Percentiles rank a stretch among this genome's conserved stretches.
phyloP scores from a whole-genome alignment of 2,797 vertebrate species.

The Decapterus maruadsi region DNA sequence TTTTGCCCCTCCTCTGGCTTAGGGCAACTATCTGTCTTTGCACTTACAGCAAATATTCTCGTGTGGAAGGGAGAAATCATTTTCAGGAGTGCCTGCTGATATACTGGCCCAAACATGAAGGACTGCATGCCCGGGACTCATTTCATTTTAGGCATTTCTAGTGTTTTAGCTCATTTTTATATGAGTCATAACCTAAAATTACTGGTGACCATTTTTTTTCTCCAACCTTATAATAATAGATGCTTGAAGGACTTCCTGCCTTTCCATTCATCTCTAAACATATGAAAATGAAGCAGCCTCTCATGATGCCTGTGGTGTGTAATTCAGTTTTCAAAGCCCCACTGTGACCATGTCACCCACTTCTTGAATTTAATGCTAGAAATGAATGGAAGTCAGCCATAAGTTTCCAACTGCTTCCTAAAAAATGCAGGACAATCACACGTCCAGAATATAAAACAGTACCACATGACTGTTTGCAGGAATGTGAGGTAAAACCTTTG shows the following conservation, averaged over 20 bases:
- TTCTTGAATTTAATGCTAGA: conserved; percentile 13
- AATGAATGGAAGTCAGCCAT: background rate
- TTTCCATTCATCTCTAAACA: background rate
- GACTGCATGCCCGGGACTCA: conserved; percentile 11
- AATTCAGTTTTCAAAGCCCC: conserved; percentile 1
- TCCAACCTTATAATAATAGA: background rate
- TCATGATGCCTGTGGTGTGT: background rate
- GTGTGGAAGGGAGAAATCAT: conserved; percentile 34
- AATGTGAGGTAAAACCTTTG: background rate
- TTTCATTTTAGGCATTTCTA: conserved; percentile 1
- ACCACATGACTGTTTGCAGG: conserved; percentile 15
- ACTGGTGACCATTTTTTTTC: conserved; percentile 28
- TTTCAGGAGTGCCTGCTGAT: conserved; percentile 39
- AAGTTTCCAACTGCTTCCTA: conserved; percentile 3
- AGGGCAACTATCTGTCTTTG: conserved; percentile 60
- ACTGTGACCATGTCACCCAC: background rate
- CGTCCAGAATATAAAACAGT: background rate
- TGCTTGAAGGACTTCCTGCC: background rate
- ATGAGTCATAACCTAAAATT: background rate
- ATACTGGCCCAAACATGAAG: conserved; percentile 26
- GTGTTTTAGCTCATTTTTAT: conserved; percentile 12
- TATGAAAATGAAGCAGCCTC: conserved; percentile 5
- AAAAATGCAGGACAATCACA: background rate
- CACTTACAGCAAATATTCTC: conserved; percentile 57
- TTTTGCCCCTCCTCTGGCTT: conserved; percentile 43